Evolutionary conservation across 35 echinoderm and acorn worm species (phyloP).

Genomic region (Heliocidaris tuberculata): DNA sequence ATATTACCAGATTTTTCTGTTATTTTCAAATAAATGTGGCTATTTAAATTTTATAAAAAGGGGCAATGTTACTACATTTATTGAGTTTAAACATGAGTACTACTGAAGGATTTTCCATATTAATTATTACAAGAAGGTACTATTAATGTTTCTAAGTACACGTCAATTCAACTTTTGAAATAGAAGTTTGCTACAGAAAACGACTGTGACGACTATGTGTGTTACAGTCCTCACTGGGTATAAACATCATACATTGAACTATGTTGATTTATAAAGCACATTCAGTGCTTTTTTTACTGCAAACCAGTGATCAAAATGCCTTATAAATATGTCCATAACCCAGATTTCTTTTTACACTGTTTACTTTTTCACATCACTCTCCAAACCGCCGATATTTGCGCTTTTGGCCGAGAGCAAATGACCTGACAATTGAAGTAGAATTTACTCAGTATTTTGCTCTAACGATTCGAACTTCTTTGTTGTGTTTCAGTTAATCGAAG

Average conservation of each 20-base stretch:
- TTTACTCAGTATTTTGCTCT: slow-evolving; percentile 28
- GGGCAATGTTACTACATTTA: no score
- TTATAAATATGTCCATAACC: slow-evolving; percentile 23
- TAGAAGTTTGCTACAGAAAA: no score
- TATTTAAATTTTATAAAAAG: no score
- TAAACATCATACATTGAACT: not conserved
- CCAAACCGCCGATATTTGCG: slow-evolving; percentile 34
- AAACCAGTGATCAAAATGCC: not conserved
- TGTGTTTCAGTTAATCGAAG: not conserved
- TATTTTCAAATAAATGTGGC: no score
- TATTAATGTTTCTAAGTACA: no score
- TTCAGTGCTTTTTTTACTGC: not conserved
- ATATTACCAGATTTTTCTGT: no score
- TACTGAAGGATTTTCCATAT: no score
- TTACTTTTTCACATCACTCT: slow-evolving; percentile 32
- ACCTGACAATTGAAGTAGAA: slow-evolving; percentile 14
- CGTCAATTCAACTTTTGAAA: no score
- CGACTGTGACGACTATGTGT: not conserved
- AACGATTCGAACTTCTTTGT: not conserved
- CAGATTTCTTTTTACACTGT: slow-evolving; percentile 13
- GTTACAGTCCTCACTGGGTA: not conserved
- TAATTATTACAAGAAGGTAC: no score
- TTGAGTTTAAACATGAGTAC: no score
- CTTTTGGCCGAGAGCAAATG: slow-evolving; percentile 19
- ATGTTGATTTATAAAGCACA: not conserved